Conservation (phyloP, 2,888 invertebrate species). For the Rhamphomyia laevipes region DNA sequence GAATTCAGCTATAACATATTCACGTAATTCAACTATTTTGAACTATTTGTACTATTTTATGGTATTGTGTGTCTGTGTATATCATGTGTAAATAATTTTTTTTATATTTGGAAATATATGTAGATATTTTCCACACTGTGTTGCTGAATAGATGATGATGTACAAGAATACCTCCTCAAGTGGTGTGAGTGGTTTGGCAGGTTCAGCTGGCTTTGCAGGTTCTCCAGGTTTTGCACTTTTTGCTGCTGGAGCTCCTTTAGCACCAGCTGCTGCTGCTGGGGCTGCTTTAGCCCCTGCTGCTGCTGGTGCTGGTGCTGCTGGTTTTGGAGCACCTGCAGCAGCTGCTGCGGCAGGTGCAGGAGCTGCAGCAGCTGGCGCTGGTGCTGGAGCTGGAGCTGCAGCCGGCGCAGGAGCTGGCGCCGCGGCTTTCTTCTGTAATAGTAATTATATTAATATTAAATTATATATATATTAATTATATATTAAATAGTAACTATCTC, state of each 20-base stretch:
- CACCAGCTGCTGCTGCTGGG: constrained; percentile 8
- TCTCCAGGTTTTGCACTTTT: constrained; percentile 15
- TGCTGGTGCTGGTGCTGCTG: constrained; percentile 15
- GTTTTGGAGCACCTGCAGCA: constrained; percentile 14
- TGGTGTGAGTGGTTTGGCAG: constrained; percentile 12
- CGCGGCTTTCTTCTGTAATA: constrained; percentile 29
- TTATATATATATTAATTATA: neutral
- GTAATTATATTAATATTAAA: constrained; percentile 24
- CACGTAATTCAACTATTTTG: too few species aligned
- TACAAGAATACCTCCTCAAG: constrained; percentile 16
- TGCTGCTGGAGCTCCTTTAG: constrained; percentile 12
- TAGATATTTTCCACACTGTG: neutral
- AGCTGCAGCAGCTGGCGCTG: constrained; percentile 18
- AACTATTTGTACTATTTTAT: too few species aligned
- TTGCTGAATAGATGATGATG: neutral
- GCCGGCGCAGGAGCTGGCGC: constrained; percentile 18
- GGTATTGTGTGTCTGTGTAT: too few species aligned
- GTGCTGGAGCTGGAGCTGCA: constrained; percentile 17
- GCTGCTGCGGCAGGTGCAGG: constrained; percentile 16
- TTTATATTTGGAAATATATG: too few species aligned
- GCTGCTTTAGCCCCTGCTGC: constrained; percentile 10
- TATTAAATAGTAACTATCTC: neutral
- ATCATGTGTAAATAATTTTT: too few species aligned
- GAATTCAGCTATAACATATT: too few species aligned
- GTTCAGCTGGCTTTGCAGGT: constrained; percentile 12